phyloP scores from a whole-genome alignment of 2,888 invertebrate genomes.

The Cremastobaeus sp. region DNA sequence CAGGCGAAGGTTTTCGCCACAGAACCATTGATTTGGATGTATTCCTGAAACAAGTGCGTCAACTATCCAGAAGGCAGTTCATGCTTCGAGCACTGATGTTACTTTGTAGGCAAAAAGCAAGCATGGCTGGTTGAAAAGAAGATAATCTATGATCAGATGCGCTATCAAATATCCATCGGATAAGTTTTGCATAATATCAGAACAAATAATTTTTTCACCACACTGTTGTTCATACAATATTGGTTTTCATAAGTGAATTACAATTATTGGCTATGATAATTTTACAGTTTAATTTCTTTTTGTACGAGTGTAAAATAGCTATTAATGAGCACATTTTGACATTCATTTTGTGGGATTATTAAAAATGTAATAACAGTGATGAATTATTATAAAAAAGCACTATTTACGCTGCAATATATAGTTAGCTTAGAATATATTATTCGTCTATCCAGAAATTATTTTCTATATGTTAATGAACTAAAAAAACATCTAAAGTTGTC shows the following conservation, averaged over 20 bases:
- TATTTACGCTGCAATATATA: too few relatives aligned
- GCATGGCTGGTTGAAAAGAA: slow-evolving; percentile 83
- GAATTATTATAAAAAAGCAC: too few relatives aligned
- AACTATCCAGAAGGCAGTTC: slow-evolving; percentile 96
- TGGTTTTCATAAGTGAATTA: background rate
- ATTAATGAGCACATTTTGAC: too few relatives aligned
- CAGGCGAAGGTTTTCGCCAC: slow-evolving; percentile 95
- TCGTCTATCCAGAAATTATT: too few relatives aligned
- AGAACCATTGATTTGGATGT: slow-evolving; percentile 96
- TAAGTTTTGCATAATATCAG: slow-evolving; percentile 5
- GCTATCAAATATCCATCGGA: background rate
- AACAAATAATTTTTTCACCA: background rate
- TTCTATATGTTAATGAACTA: slow-evolving; percentile 11
- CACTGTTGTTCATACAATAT: background rate
- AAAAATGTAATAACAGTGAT: background rate
- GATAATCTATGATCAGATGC: background rate
- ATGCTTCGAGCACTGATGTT: slow-evolving; percentile 96
- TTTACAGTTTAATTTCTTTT: too few relatives aligned
- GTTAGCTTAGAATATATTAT: too few relatives aligned
- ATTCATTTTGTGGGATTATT: too few relatives aligned
- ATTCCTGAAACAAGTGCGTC: slow-evolving; percentile 97
- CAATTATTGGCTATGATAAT: background rate
- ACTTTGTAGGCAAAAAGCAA: slow-evolving; percentile 97
- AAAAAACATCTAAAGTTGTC: background rate
- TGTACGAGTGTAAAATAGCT: too few relatives aligned